Evolutionary conservation across 2,113 vertebrate species (phyloP).

Genomic region (Salvelinus fontinalis): DNA sequence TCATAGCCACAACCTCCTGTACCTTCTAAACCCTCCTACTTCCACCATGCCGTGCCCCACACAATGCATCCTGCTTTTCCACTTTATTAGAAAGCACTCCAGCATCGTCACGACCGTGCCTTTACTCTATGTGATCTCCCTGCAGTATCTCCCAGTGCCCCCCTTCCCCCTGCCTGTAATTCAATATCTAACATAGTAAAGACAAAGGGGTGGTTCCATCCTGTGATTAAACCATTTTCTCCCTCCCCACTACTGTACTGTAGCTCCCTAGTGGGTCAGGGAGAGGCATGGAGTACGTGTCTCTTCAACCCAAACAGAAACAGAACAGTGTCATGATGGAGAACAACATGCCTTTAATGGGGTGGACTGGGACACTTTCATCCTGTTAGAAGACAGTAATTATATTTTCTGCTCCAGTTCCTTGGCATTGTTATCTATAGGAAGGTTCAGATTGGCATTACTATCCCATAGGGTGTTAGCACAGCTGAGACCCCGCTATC

Average conservation of each 20-base stretch:
- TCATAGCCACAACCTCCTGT: constrained; percentile 54
- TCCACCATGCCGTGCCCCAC: constrained; percentile 37
- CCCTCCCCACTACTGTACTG: background rate
- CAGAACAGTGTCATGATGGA: background rate
- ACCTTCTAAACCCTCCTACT: constrained; percentile 23
- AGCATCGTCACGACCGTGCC: constrained; percentile 53
- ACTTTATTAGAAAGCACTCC: constrained; percentile 73
- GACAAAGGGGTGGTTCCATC: constrained; percentile 20
- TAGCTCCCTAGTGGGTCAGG: background rate
- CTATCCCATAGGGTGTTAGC: constrained; percentile 20
- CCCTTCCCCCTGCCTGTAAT: constrained; percentile 39
- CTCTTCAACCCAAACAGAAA: background rate
- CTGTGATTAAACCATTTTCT: background rate
- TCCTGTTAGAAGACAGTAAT: constrained; percentile 30
- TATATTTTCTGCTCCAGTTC: constrained; percentile 41
- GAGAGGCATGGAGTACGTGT: background rate
- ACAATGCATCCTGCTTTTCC: constrained; percentile 56
- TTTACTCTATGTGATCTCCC: constrained; percentile 61
- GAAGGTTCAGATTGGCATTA: constrained; percentile 46
- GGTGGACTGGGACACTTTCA: background rate
- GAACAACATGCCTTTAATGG: background rate
- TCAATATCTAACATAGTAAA: constrained; percentile 59
- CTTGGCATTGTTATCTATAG: constrained; percentile 34
- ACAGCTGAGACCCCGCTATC: background rate
- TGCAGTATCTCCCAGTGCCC: constrained; percentile 34